These are phyloP conservation scores for Cryptus viduatorius DNA, from an alignment of 2,888 invertebrate genomes.

Conservation along the genomic window DNA sequence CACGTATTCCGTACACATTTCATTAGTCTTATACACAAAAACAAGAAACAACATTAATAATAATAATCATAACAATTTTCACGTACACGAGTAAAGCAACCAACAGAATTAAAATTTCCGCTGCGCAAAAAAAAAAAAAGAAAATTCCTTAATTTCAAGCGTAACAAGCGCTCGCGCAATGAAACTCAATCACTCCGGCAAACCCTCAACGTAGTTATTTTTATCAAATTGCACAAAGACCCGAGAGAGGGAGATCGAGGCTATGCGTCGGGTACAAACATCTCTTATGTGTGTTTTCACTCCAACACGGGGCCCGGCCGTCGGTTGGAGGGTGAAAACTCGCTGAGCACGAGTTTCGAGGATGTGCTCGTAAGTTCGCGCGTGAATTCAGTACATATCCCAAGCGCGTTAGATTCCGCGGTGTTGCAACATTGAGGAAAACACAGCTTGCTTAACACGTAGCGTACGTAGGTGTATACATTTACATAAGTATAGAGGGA, in stretches of 20 bases:
- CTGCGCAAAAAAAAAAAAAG: not conserved
- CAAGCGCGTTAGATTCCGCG: conserved; percentile 3
- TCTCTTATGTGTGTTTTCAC: conserved; percentile 1
- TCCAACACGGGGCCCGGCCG: not conserved
- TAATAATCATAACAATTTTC: not conserved
- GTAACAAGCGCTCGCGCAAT: not conserved
- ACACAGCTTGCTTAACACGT: conserved; percentile 28
- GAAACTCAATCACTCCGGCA: conserved; percentile 1
- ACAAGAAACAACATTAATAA: not conserved
- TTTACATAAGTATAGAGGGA: not conserved
- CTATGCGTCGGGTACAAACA: not conserved
- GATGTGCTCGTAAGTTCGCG: conserved; percentile 1
- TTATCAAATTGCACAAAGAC: conserved; percentile 12
- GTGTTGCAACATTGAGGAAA: not conserved
- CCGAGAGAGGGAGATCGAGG: not conserved
- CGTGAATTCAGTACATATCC: not conserved
- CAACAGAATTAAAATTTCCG: not conserved
- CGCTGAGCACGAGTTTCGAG: conserved; percentile 25
- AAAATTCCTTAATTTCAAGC: not conserved
- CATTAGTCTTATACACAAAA: too few species aligned
- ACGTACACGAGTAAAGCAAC: not conserved
- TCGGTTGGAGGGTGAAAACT: conserved; percentile 13
- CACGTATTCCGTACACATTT: too few species aligned
- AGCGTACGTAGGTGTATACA: not conserved
- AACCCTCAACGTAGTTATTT: conserved; percentile 13